These are phyloP conservation scores for Cercocebus atys DNA, from an alignment of 2,113 vertebrate species.

Conservation along the genomic window DNA sequence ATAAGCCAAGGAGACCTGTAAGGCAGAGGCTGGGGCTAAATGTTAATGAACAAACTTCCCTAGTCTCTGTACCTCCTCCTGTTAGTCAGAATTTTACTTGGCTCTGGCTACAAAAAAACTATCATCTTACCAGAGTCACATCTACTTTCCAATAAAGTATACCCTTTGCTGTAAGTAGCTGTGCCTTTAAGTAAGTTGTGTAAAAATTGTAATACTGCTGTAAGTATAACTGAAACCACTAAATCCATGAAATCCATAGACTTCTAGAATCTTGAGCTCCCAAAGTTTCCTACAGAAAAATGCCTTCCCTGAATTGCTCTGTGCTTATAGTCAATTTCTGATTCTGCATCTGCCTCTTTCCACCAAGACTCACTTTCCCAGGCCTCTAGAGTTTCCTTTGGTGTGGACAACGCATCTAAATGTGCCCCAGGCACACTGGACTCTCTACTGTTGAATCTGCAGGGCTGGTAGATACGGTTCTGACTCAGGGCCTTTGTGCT, in stretches of 20 bases:
- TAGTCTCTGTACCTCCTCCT: accelerated
- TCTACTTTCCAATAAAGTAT: background rate
- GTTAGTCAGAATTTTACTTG: background rate
- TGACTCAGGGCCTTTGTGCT: background rate
- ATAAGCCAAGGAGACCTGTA: background rate
- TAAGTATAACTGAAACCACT: background rate
- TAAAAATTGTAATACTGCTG: background rate
- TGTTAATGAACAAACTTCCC: background rate
- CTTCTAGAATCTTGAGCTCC: background rate
- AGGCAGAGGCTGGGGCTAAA: background rate
- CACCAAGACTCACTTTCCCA: no score
- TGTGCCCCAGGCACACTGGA: background rate
- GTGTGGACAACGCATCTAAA: background rate
- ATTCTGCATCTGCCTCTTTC: background rate
- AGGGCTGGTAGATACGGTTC: background rate
- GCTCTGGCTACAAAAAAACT: background rate
- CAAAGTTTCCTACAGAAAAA: background rate
- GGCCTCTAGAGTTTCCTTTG: background rate
- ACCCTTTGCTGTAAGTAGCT: background rate
- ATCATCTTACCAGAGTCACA: background rate
- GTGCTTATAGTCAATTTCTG: background rate
- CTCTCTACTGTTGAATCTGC: background rate
- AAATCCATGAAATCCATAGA: background rate
- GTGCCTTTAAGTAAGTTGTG: background rate
- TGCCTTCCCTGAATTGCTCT: background rate